phyloP scores from a whole-genome alignment of 2,113 vertebrate species.

The human region GRCh38 chr6:4716001-4716500 shows the following conservation, averaged over 20 bases:
- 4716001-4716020: too few species aligned
- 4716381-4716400: background rate
- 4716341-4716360: background rate
- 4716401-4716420: constrained; percentile 38
- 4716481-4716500: constrained; percentile 61
- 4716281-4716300: background rate
- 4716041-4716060: too few species aligned
- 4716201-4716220: too few species aligned
- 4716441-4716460: background rate
- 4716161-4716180: too few species aligned
- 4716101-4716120: too few species aligned
- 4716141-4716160: too few species aligned
- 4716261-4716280: background rate
- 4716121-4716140: too few species aligned
- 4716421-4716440: background rate
- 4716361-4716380: background rate
- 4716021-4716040: too few species aligned
- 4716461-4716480: constrained; percentile 53
- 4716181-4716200: too few species aligned
- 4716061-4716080: too few species aligned
- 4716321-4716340: rapidly evolving
- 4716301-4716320: background rate
- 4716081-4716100: too few species aligned
- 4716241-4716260: background rate
- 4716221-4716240: too few species aligned